These are phyloP conservation scores for Harpalus rufipes DNA, from an alignment of 2,888 invertebrate genomes.

Conservation along the genomic window DNA sequence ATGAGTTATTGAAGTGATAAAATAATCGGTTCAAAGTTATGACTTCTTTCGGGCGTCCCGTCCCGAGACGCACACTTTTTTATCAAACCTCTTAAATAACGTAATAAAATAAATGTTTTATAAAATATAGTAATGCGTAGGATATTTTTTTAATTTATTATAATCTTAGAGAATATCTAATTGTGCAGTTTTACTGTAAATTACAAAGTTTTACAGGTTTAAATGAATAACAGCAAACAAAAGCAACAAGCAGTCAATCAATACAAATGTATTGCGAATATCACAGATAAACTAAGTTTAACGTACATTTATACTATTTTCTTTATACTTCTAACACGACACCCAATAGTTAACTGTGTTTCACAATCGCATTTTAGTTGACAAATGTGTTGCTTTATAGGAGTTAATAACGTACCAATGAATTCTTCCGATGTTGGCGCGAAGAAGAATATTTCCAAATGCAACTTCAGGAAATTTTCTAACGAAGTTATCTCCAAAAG, in stretches of 20 bases:
- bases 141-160: not conserved
- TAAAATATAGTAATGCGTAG: not conserved
- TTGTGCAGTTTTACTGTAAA: conserved; percentile 21
- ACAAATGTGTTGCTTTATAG: conserved; percentile 78
- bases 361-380: conserved; percentile 79
- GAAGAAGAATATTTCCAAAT: conserved; percentile 80
- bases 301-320: conserved; percentile 70
- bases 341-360: conserved; percentile 78
- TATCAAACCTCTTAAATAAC: no score
- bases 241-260: conserved; percentile 32
- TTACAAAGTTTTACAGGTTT: not conserved
- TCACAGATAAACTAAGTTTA: conserved; percentile 62
- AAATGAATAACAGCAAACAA: conserved; percentile 16
- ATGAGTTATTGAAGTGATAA: no score
- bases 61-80: no score
- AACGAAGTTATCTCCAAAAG: conserved; percentile 78
- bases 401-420: conserved; percentile 80
- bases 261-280: conserved; percentile 50
- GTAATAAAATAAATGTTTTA: no score
- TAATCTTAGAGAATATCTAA: not conserved
- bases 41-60: no score
- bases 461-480: conserved; percentile 78
- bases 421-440: conserved; percentile 82
- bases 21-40: no score
- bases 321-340: conserved; percentile 75